Conservation (phyloP, 2,797 vertebrate genomes). For the Microctenopoma steveboyesi region DNA sequence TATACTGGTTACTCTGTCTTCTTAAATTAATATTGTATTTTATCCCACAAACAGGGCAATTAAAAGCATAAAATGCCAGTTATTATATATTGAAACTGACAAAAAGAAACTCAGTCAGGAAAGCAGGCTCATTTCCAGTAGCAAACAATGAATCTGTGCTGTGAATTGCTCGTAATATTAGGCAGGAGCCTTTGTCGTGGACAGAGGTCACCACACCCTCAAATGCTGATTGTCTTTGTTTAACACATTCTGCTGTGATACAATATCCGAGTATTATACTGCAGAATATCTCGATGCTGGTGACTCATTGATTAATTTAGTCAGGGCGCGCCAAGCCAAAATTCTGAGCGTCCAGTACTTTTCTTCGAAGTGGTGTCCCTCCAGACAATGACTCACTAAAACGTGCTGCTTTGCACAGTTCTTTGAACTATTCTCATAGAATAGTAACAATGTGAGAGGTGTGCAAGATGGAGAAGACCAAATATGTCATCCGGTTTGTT, state of each 20-base stretch:
- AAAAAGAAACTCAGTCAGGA: slow-evolving; percentile 11
- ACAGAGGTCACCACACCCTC: slow-evolving; percentile 52
- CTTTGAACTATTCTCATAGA: background rate
- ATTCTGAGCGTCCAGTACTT: background rate
- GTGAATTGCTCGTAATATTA: slow-evolving; percentile 43
- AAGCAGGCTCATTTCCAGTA: slow-evolving; percentile 60
- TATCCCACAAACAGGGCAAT: background rate
- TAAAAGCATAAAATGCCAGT: too few relatives aligned
- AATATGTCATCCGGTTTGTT: background rate
- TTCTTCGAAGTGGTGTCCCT: background rate
- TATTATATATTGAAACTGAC: background rate
- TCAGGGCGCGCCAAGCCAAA: slow-evolving; percentile 3
- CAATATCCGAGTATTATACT: slow-evolving; percentile 77
- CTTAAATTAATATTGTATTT: background rate
- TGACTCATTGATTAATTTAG: slow-evolving; percentile 56
- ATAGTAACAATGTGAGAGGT: background rate
- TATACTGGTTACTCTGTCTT: background rate
- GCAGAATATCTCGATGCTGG: slow-evolving; percentile 43
- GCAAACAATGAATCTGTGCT: slow-evolving; percentile 44
- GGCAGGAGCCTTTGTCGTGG: slow-evolving; percentile 4
- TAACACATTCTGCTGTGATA: slow-evolving; percentile 60
- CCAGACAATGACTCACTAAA: slow-evolving; percentile 27
- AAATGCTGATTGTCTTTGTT: slow-evolving; percentile 60
- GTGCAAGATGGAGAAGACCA: background rate
- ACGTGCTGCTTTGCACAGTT: background rate